Base-by-base conservation (phyloP, 2,113 vertebrate species). In the Salvelinus namaycush region DNA sequence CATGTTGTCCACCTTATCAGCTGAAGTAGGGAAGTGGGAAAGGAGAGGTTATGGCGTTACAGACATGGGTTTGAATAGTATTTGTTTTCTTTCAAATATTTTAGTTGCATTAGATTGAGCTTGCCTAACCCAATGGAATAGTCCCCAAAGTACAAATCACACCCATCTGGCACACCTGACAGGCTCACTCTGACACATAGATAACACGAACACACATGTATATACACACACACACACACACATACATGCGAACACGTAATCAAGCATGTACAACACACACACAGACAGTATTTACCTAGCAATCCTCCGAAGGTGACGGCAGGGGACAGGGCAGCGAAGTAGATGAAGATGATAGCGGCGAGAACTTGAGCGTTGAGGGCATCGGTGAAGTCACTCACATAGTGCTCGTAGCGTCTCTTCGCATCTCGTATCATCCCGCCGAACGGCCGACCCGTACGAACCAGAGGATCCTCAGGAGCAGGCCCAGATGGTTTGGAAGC, bases 341-440 rank as follows among this genome's bases (percentile, higher is more conserved):
- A 99, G 91, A 99, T 99, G 88, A 99, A 99, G 87, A 99, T 98
- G 86, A 97, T 88, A 0, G 97, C 95, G 0, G 98, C 96, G 74
- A 99, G 86, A 73, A 95, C 96, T 87, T 98, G 97, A 1, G 92
- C 76, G 20, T 90, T 97, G 1, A 97, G 81, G 0, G 95, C 96
- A 0, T 99, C 97, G 0, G 85, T 96, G 90, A 99, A 93, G 89
- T 99, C 97, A 3, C 96, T 98, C 81, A 94, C 90, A 14, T 99
- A 99, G 79, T 94, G 87, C 68, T 94, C 93, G 88, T 97, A 97
- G 7, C 98, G 96, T 11, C 95, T 93, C 81, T 90, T 86, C 49
- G 97, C 83, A 88, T 99, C 98, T 68, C 90, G 82, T 14, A 95
- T 92, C 88, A 99, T 85, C 20, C 98, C 98, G 20, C 98, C 97